phyloP scores from a whole-genome alignment of 2,113 vertebrate species.

The Aegithalos caudatus region DNA sequence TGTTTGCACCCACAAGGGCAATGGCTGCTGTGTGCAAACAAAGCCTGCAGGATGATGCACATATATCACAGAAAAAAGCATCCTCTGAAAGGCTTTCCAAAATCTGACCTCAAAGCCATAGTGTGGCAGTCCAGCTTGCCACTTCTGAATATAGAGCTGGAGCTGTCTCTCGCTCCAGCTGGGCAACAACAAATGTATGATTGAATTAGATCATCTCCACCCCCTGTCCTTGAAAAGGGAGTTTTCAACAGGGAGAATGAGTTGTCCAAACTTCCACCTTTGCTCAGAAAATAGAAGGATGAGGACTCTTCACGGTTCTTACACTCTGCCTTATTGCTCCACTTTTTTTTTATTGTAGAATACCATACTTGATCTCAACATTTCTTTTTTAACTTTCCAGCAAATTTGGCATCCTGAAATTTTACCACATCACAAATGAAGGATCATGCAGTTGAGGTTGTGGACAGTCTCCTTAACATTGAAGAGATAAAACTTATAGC shows the following conservation, averaged over 20 bases:
- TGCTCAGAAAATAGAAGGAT: neutral
- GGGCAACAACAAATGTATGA: accelerated
- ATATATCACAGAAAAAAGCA: neutral
- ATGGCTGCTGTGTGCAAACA: neutral
- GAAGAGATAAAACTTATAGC: neutral
- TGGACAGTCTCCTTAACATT: neutral
- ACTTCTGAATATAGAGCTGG: neutral
- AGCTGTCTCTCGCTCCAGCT: neutral
- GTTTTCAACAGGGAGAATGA: neutral
- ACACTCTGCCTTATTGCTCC: neutral
- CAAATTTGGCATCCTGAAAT: neutral
- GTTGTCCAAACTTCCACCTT: neutral
- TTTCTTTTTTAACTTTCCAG: neutral
- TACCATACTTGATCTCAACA: neutral
- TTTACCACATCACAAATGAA: neutral
- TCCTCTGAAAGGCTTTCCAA: neutral
- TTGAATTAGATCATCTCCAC: neutral
- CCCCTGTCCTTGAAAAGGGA: neutral
- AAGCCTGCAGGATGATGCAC: neutral
- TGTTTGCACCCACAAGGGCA: neutral
- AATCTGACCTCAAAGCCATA: neutral
- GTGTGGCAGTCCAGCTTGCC: neutral
- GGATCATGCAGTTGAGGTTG: neutral
- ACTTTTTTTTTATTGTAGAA: neutral
- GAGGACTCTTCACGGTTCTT: neutral